Evolutionary conservation across 2,797 vertebrate species (phyloP), one percentile per base, ranked within the genome.

Genomic region (Schizopygopsis malacanthus): DNA sequence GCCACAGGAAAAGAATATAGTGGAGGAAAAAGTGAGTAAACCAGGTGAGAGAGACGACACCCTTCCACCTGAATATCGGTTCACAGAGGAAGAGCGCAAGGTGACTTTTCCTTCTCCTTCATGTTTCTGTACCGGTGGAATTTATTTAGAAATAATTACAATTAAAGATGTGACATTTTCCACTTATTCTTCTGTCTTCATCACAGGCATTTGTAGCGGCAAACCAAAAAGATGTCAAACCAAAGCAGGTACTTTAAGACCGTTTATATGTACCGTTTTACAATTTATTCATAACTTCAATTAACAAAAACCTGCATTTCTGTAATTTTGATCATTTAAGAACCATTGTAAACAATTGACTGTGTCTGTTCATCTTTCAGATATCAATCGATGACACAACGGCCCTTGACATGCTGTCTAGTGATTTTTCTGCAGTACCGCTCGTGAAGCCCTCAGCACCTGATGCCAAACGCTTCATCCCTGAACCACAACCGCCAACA

Each of bases 1-100:
- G 87, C 90, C 61, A 87, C 76, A 96, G 95, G 95, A 96, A 89
- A 95, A 95, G 67, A 78, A 91, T 25, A 15, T 82, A 0, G 59
- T 87, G 6, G 93, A 96, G 61, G 95, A 95, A 89, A 94, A 10
- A 81, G 50, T 95, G 59, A 91, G 86, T 45, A 95, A 95, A 88
- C 92, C 93, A 89, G 95, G 95, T 22, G 95, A 96, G 88, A 92
- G 91, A 91, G 95, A 95, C 0, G 95, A 96, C 92, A 72, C 90
- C 0, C 93, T 96, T 85, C 95, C 95, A 0, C 90, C 93, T 2
- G 95, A 96, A 52, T 94, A 90, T 50, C 90, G 91, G 54, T 92
- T 90, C 81, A 94, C 91, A 0, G 92, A 94, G 85, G 91, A 94
- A 65, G 94, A 94, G 20, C 83, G 69, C 0, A 94, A 94, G 94